A percentile compares a stretch with the other conserved stretches of the same genome.
These are phyloP conservation scores for Gallirallus australis DNA, from an alignment of 2,797 vertebrate genomes.

Conservation along the genomic window DNA sequence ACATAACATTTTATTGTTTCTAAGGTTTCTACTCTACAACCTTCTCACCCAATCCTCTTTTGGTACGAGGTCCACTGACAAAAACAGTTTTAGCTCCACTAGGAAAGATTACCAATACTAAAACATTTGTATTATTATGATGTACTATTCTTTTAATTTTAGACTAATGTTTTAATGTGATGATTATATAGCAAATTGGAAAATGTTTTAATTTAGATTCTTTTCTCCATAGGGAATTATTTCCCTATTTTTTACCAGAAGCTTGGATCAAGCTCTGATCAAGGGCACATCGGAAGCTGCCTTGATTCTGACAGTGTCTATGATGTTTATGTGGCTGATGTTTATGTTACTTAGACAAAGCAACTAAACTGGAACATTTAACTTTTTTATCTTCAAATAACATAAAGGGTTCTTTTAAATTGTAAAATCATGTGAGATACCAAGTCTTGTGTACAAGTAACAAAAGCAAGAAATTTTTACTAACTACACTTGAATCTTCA, in stretches of 20 bases:
- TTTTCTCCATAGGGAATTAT: not conserved
- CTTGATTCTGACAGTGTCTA: not conserved
- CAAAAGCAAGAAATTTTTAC: not conserved
- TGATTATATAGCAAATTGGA: not conserved
- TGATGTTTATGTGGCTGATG: not conserved
- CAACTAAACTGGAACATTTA: not conserved
- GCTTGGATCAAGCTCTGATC: not conserved
- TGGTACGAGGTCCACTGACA: not conserved
- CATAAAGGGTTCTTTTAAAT: not conserved
- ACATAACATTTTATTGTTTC: not conserved
- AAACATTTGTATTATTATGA: not conserved
- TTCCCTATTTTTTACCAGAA: not conserved
- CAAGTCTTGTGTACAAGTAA: not conserved
- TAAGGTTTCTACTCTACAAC: not conserved
- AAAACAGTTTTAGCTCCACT: not conserved
- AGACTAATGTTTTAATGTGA: not conserved
- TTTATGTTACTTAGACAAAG: not conserved
- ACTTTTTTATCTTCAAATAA: slow-evolving; percentile 4
- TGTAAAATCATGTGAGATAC: not conserved
- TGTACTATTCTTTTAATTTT: not conserved
- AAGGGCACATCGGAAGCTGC: not conserved
- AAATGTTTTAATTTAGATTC: not conserved
- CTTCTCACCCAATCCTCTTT: not conserved
- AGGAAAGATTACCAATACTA: not conserved
- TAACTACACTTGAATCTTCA: not conserved